Conservation (phyloP, 2,113 vertebrate species). For the Syngnathus scovelli region DNA sequence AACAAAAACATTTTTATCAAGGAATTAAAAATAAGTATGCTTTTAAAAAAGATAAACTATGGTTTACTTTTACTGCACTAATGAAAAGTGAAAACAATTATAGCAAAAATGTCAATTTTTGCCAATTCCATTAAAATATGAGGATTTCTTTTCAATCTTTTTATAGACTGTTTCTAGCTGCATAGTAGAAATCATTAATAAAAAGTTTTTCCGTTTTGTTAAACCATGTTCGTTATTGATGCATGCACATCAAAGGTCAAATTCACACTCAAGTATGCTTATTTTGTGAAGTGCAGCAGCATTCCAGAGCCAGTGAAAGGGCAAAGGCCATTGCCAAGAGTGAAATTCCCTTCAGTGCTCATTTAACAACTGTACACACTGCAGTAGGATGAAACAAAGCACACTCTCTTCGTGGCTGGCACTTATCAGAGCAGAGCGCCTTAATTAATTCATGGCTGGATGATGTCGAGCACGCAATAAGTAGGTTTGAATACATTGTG, state of each 20-base stretch:
- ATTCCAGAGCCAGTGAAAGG: background rate
- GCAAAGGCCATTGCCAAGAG: conserved; percentile 24
- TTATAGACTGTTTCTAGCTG: no score
- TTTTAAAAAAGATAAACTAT: no score
- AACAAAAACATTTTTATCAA: no score
- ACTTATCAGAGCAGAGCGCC: conserved; percentile 69
- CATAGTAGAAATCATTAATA: no score
- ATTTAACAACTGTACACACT: conserved; percentile 45
- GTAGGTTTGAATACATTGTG: conserved; percentile 50
- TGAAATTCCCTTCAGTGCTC: conserved; percentile 49
- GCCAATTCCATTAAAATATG: no score
- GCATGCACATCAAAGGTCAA: background rate
- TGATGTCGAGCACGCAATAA: conserved; percentile 58
- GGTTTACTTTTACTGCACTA: no score
- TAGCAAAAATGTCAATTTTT: no score
- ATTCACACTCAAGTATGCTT: conserved; percentile 10
- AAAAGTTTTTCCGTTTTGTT: no score
- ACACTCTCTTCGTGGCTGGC: conserved; percentile 51
- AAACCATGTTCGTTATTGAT: no score
- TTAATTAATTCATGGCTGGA: conserved; percentile 70
- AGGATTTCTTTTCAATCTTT: no score
- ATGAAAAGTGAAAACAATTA: no score
- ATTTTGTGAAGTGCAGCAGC: conserved; percentile 35
- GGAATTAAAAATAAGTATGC: no score
- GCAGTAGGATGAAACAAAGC: conserved; percentile 37